These are phyloP conservation scores for Lycaena phlaeas DNA, from an alignment of 2,888 invertebrate genomes.

Conservation along the genomic window DNA sequence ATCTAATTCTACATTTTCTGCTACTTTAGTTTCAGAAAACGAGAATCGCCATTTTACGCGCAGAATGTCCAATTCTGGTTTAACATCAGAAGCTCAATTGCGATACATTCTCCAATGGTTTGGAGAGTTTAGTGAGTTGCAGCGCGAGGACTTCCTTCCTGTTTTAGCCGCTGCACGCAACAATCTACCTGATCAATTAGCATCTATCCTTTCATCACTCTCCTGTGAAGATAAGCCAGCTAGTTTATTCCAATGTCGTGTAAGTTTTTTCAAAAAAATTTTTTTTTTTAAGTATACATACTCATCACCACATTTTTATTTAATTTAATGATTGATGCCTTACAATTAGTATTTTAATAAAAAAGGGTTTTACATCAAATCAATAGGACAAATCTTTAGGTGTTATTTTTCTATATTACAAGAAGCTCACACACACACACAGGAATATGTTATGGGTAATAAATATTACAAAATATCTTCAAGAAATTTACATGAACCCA, in stretches of 20 bases:
- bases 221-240: slow-evolving; percentile 83
- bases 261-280: no score
- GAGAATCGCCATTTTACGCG: slow-evolving; percentile 35
- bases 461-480: no score
- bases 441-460: no score
- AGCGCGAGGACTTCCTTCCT: slow-evolving; percentile 86
- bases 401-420: no score
- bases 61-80: slow-evolving; percentile 71
- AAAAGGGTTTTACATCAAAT: no score
- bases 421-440: no score
- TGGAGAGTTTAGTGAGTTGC: slow-evolving; percentile 90
- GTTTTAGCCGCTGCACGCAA: slow-evolving; percentile 76
- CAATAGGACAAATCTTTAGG: no score
- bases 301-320: no score
- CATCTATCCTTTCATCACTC: slow-evolving; percentile 77
- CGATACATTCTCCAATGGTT: slow-evolving; percentile 90
- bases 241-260: slow-evolving; percentile 86
- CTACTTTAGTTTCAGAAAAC: slow-evolving; percentile 26
- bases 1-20: neutral
- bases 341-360: no score
- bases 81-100: slow-evolving; percentile 81
- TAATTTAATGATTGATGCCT: no score
- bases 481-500: no score
- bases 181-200: slow-evolving; percentile 81
- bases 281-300: no score